Base-by-base conservation (phyloP, 1,140 invertebrate species). In the Drusus annulatus region DNA sequence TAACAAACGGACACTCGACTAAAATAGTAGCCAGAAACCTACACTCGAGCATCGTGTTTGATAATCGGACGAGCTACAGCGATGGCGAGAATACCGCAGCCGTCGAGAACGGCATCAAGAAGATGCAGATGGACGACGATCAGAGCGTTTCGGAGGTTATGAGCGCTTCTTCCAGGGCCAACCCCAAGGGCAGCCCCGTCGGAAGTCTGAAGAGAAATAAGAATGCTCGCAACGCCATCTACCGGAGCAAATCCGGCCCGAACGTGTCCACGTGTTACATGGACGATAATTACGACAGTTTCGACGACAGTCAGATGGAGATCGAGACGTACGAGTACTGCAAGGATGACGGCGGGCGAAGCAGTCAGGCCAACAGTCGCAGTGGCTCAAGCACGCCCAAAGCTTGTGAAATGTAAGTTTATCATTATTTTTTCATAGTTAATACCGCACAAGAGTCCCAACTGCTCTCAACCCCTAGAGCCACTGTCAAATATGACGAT, bases 121-220 rank as follows among this genome's bases (percentile, higher is more conserved):
- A 80, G 36, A 68, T 76, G 58, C 23, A 80, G 3, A 89, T 88
- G 21, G 75, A 88, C 68, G 87, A 89, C 84, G 83, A 89, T 79
- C 87, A 88, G 78, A 87, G 87, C 56, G 84, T 28, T 60, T 85
- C 80, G 87, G 87, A 80, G 86, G 88, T 82, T 87, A 89, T 87
- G 87, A 88, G 82, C 86, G 88, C 81, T 88, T 86, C 71, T 87
- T 82, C 87, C 86, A 83, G 86, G 52, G 51, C 25, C 86, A 54
- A 21, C 16, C 17, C 17, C 23, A 60, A 60, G 19, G 28, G 28
- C 83, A 82, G 79, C 75, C 79, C 81, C 15, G 87, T 79, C 84
- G 86, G 84, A 86, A 89, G 23, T 85, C 56, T 81, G 1, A 80
- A 80, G 71, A 76, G 71, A 25, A 81, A 82, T 76, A 79, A 77